Evolutionary conservation across 2,888 invertebrate species (phyloP), one percentile per base, ranked within the genome.

Genomic region (Rhabditophanes sp.): DNA sequence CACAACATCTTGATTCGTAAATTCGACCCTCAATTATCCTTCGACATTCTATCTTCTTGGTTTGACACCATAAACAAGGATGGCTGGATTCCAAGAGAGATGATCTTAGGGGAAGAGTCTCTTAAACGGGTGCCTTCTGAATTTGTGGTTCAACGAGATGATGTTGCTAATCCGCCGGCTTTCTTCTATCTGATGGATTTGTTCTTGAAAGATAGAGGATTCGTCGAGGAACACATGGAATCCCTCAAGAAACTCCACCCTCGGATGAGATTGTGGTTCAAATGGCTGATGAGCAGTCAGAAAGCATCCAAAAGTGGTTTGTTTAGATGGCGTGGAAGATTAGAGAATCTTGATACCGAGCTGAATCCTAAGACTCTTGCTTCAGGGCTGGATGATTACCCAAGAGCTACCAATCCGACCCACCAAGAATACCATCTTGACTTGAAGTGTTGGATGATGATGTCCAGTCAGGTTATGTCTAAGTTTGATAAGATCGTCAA

Each of bases 51-150:
- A 2, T 78, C 80, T 4, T 88, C 90, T 63, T 99, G 96, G 96
- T 76, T 96, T 61, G 90, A 96, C 67, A 72, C 90, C 26, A 80
- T 93, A 75, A 96, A 96, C 56, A 76, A 78, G 0, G 87, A 90
- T 65, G 96, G 96, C 0, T 99, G 96, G 96, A 96, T 99, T 47
- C 93, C 96, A 0, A 70, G 96, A 14, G 96, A 99, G 65, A 87
- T 90, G 53, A 71, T 72, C 33, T 57, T 73, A 4, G 72, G 55
- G 14, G 24, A 37, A 5, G 51, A 51, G 25, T 50, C 51, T 2
- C 41, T 40, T 16, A 37, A 41, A 14, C 68, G 51, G 64, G 93
- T 99, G 0, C 96, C 96, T 0, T 76, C 78, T 30, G 88, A 96
- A 68, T 99, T 88, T 69, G 79, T 96, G 0, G 83, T 85, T 0